Evolutionary conservation across 2,113 vertebrate genomes (phyloP).

Genomic region (Pseudois nayaur): DNA sequence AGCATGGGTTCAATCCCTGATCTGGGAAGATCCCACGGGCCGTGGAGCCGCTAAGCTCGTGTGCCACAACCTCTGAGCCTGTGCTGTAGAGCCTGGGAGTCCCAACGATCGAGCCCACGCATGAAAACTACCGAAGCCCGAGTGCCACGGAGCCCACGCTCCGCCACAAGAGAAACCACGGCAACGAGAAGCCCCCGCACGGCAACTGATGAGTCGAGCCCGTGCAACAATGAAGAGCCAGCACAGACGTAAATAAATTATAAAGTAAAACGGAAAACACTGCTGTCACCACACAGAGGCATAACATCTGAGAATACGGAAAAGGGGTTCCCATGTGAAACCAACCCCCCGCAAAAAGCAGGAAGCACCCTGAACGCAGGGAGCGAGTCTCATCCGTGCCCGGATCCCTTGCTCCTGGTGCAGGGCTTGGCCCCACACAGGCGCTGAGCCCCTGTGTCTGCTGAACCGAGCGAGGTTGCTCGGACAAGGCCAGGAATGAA

Average conservation of each 20-base stretch:
- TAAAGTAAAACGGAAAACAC: background rate
- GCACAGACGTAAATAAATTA: background rate
- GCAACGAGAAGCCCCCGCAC: background rate
- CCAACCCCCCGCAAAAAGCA: background rate
- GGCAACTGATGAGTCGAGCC: background rate
- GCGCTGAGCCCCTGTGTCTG: rapidly evolving
- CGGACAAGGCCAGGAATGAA: background rate
- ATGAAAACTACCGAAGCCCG: background rate
- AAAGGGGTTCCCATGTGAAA: background rate
- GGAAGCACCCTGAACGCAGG: background rate
- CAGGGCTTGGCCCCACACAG: rapidly evolving
- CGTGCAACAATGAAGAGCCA: background rate
- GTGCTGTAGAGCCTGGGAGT: background rate
- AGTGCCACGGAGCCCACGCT: background rate
- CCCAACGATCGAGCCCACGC: background rate
- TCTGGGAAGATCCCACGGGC: background rate
- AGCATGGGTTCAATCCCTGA: background rate
- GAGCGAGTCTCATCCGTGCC: rapidly evolving
- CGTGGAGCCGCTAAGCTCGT: background rate
- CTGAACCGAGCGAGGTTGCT: rapidly evolving
- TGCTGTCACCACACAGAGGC: background rate
- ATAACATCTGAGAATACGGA: background rate
- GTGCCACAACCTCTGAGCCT: background rate
- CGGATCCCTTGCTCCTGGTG: rapidly evolving
- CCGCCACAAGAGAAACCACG: background rate